Base-by-base conservation (phyloP, 2,888 invertebrate genomes). In the Drosophila nr. perissopoda region DNA sequence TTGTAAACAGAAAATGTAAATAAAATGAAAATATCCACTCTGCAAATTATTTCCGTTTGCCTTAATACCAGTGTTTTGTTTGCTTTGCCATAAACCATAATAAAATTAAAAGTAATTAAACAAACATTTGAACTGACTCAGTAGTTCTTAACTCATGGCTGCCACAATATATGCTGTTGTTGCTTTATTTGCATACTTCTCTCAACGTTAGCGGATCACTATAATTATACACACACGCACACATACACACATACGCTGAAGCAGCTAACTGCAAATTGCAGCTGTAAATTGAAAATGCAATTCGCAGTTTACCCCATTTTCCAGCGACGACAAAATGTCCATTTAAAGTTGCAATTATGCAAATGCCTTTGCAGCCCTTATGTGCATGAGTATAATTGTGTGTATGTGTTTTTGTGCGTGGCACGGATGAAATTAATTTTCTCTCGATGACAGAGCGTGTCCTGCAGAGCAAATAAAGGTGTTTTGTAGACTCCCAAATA, bases 221-320 rank as follows among this genome's bases (percentile, higher is more conserved):
- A 16, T 21, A 72, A 56, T 60, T 56, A 38, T 27, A 54, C 31
- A 21, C 51, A 33, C 11, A 33, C 11, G 33, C 33, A 10, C 10
- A 10, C 33, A 31, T 8, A 8, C 31, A 33, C 31, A 33, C 33
- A 33, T 11, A 57, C 46, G 33, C 64, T 31, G 3, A 25, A 25
- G 8, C 56, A 53, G 18, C 48, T 57, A 76, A 70, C 68, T 61
- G 66, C 36, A 78, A 72, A 73, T 76, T 80, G 75, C 62, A 74
- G 53, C 61, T 81, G 75, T 68, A 74, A 80, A 76, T 75, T 74
- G 71, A 62, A 75, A 77, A 81, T 75, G 74, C 54, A 68, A 74
- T 70, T 81, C 69, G 42, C 70, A 65, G 58, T 70, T 82, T 63
- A 59, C 54, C 57, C 56, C 58, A 69, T 64, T 78, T 68, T 38